Evolutionary conservation across 2,113 vertebrate genomes (phyloP).

Genomic region (Arothron firmamentum): DNA sequence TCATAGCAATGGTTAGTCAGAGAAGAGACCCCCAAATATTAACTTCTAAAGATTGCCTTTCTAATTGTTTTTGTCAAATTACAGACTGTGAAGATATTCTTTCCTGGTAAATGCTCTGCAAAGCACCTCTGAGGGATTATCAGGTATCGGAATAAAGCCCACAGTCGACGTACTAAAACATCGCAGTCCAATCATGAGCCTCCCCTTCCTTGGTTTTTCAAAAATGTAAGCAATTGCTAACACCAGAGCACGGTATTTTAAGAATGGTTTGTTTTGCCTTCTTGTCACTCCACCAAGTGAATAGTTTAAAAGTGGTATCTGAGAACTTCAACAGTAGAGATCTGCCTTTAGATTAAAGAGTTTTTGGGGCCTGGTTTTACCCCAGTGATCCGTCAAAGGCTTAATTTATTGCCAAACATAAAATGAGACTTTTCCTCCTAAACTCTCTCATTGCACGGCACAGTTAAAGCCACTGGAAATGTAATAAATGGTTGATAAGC

Average conservation of each 20-base stretch:
- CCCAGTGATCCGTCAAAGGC: conserved; percentile 52
- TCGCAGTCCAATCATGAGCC: conserved; percentile 28
- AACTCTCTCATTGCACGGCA: conserved; percentile 43
- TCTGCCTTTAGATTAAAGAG: conserved; percentile 57
- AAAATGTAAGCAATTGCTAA: conserved; percentile 13
- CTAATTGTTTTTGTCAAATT: conserved; percentile 62
- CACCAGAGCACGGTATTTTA: conserved; percentile 56
- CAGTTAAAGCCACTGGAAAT: conserved; percentile 27
- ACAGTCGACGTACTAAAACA: conserved; percentile 59
- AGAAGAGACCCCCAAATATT: conserved; percentile 43
- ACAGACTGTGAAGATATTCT: conserved; percentile 56
- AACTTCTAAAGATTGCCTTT: conserved; percentile 39
- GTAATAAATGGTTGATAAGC: conserved; percentile 9
- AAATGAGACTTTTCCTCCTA: conserved; percentile 63
- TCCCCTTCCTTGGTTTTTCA: conserved; percentile 15
- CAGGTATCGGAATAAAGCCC: conserved; percentile 56
- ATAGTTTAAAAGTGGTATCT: conserved; percentile 51
- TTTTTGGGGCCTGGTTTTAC: conserved; percentile 67
- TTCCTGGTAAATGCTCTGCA: conserved; percentile 57
- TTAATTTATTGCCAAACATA: conserved; percentile 70
- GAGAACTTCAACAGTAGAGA: conserved; percentile 35
- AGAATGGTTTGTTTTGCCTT: conserved; percentile 61
- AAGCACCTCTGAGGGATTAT: conserved; percentile 67
- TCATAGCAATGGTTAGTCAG: conserved; percentile 5
- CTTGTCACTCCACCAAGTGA: conserved; percentile 49